phyloP scores from a whole-genome alignment of 2,113 vertebrate species.

The Lophius piscatorius region DNA sequence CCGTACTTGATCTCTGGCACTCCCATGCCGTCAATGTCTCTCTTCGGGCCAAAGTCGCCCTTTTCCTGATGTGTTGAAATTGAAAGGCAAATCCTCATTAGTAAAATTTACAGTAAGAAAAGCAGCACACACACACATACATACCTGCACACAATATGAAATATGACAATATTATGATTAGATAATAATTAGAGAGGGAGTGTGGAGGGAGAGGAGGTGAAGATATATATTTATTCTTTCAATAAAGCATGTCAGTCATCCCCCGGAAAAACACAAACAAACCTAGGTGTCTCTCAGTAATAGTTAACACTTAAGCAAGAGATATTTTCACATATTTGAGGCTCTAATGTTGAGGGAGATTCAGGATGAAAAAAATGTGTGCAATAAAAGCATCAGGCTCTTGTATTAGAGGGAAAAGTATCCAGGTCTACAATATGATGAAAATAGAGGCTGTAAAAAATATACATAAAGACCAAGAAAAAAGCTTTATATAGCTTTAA shows the following conservation, averaged over 20 bases:
- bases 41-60: constrained; percentile 85
- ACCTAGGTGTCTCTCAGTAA: no score
- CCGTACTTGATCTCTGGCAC: constrained; percentile 95
- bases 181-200: constrained; percentile 32
- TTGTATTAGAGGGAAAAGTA: no score
- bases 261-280: no score
- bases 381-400: no score
- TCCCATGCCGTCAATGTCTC: constrained; percentile 97
- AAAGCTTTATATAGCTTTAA: not conserved
- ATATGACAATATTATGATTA: constrained; percentile 34
- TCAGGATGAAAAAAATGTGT: no score
- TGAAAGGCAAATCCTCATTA: constrained; percentile 8
- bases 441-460: not conserved
- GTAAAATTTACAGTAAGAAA: not conserved
- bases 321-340: no score
- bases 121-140: not conserved
- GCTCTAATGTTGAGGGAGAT: no score
- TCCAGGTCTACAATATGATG: not conserved
- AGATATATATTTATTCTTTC: constrained; percentile 7
- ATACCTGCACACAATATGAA: no score
- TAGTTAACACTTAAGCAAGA: no score
- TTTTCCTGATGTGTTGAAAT: constrained; percentile 84
- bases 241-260: constrained; percentile 1
- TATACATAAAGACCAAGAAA: not conserved
- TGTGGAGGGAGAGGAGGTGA: constrained; percentile 8